Base-by-base conservation (phyloP, 2,113 vertebrate genomes). In the Grammomys surdaster region DNA sequence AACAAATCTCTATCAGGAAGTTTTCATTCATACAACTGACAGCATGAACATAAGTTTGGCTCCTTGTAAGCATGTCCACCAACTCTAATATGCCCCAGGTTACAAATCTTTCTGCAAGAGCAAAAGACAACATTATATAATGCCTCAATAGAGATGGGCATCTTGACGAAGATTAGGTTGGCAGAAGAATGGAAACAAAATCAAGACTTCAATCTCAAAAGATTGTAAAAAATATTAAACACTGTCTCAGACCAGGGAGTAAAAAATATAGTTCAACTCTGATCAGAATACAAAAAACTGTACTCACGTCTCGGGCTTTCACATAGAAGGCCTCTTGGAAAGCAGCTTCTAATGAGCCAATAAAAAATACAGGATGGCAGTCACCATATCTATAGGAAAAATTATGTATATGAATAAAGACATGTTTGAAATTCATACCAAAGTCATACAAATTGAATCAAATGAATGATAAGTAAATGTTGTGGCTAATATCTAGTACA, bases 311-410 rank as follows among this genome's bases (percentile, higher is more conserved):
- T 99, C 99, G 99, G 97, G 99, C 99, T 99, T 99, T 99, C 96
- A 99, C 99, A 94, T 99, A 99, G 98, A 99, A 99, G 98, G 99
- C 99, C 99, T 99, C 99, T 99, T 99, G 99, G 99, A 99, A 99
- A 97, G 99, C 99, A 98, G 99, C 99, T 98, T 99, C 99, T 99
- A 99, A 98, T 95, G 99, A 99, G 90, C 99, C 99, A 97, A 99
- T 99, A 98, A 99, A 99, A 99, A 99, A 99, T 98, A 99, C 99
- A 84, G 99, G 99, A 98, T 99, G 99, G 98, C 99, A 99, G 97
- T 99, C 99, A 98, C 99, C 99, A 40, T 99, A 99, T 98, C 99
- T 99, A 94, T 89, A 98, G 73, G 87, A 97, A 98, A 98, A 98
- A 97, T 72, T n/a, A 36, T 43, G 9, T 88, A 12, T 93, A 90